These are phyloP conservation scores for Aleadryas rufinucha DNA, from an alignment of 2,113 vertebrate genomes.

Conservation along the genomic window DNA sequence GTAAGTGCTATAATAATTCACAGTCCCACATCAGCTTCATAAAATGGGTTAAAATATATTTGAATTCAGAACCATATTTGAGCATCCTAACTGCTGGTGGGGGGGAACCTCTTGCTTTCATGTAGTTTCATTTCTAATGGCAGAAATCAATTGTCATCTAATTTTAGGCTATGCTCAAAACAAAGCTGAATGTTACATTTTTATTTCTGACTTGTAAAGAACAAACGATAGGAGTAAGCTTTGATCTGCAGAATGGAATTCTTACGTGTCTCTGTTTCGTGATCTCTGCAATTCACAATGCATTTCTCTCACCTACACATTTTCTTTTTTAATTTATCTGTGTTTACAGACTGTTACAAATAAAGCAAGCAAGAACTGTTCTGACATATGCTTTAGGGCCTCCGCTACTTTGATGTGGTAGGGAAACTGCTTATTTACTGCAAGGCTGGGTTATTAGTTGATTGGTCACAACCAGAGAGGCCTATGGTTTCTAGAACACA, in stretches of 20 bases:
- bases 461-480: background rate
- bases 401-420: background rate
- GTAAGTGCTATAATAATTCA: background rate
- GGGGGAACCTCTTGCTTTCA: background rate
- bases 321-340: background rate
- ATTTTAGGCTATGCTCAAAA: background rate
- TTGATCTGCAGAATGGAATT: background rate
- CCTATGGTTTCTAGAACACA: background rate
- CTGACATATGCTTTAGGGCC: background rate
- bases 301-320: background rate
- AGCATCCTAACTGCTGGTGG: background rate
- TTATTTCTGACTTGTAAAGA: background rate
- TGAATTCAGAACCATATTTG: background rate
- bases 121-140: background rate
- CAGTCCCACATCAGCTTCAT: background rate
- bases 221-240: rapidly evolving
- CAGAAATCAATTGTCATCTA: background rate
- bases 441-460: background rate
- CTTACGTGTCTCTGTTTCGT: background rate
- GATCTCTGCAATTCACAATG: background rate
- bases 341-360: background rate
- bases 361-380: background rate
- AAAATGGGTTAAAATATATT: background rate
- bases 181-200: background rate
- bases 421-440: background rate